Base-by-base conservation (phyloP, 2,113 vertebrate species). In the Malaclemys terrapin region DNA sequence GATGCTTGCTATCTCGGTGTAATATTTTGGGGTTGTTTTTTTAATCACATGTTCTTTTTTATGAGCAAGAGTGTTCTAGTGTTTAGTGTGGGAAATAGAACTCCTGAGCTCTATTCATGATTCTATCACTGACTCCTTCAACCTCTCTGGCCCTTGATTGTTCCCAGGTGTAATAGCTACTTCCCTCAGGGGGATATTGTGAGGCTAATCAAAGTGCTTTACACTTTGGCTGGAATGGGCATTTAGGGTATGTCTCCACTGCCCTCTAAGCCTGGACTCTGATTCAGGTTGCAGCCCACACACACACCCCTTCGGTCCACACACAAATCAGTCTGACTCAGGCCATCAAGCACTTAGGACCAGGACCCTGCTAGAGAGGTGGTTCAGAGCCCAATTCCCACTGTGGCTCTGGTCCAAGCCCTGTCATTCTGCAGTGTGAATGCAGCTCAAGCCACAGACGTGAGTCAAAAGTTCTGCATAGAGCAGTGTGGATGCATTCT, bases 181-280 rank as follows among this genome's bases (percentile, higher is more conserved):
- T 62, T 95, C 75, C n/a, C 95, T 90, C 82, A 93, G 84, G 90
- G 84, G 78, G 84, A 69, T 53, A 93, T 85, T 96, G 80, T 90
- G n/a, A 85, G 69, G 80, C 80, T 82, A 93, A 62, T 27, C 12
- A 29, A 62, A 92, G 93, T 90, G 86, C 84, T 75, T 57, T 62
- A 13, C 57, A 31, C 62, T 80, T 90, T 88, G 69, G 20, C 69
- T 93, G 25, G 56, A 85, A 53, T 89, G 65, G 35, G 4, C 75
- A 10, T 38, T 72, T 72, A 38, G 19, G n/a, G 17, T 38, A 38
- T 72, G n/a, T 72, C n/a, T 38, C 38, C n/a, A 20, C 35, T 38
- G n/a, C 35, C 38, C n/a, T 38, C 16, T 9, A 72, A 72, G 17
- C 65, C n/a, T 72, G 65, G 65, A 72, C 35, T 72, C 65, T 72